phyloP scores from a whole-genome alignment of 2,888 invertebrate species.

The Elgonia sp. region DNA sequence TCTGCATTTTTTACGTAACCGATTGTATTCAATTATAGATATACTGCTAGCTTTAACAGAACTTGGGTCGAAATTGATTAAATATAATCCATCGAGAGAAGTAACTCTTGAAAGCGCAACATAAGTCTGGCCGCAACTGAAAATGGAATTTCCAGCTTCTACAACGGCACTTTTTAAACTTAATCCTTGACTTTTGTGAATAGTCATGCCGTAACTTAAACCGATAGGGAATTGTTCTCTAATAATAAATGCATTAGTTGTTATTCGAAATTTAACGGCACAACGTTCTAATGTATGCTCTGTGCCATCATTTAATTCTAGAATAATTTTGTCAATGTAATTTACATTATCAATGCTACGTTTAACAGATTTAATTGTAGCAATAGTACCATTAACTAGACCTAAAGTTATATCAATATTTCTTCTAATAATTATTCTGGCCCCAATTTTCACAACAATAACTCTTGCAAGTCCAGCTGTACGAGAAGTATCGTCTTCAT shows the following conservation, averaged over 20 bases:
- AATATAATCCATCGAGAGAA: conserved; percentile 19
- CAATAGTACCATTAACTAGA: conserved; percentile 57
- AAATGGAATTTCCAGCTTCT: too few relatives aligned
- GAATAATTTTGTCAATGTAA: conserved; percentile 68
- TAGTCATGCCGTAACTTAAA: too few relatives aligned
- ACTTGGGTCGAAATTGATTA: too few relatives aligned
- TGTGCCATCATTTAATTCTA: conserved; percentile 63
- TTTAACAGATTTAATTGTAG: conserved; percentile 51
- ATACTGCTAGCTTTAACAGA: conserved; percentile 68
- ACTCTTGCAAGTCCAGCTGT: too few relatives aligned
- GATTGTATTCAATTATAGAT: conserved; percentile 30
- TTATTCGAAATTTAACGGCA: conserved; percentile 74
- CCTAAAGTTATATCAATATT: conserved; percentile 78
- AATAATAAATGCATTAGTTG: conserved; percentile 31
- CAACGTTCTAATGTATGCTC: conserved; percentile 69
- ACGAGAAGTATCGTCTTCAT: conserved; percentile 63
- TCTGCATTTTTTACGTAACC: conserved; percentile 21
- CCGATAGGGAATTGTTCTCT: too few relatives aligned
- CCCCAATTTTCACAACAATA: conserved; percentile 43
- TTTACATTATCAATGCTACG: conserved; percentile 27
- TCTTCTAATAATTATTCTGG: too few relatives aligned
- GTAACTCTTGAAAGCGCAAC: too few relatives aligned
- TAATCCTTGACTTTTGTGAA: too few relatives aligned
- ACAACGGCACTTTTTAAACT: too few relatives aligned
- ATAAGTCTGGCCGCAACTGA: too few relatives aligned